Conservation (phyloP, 2,797 vertebrate genomes). For the Mormyrus hasselquistii region DNA sequence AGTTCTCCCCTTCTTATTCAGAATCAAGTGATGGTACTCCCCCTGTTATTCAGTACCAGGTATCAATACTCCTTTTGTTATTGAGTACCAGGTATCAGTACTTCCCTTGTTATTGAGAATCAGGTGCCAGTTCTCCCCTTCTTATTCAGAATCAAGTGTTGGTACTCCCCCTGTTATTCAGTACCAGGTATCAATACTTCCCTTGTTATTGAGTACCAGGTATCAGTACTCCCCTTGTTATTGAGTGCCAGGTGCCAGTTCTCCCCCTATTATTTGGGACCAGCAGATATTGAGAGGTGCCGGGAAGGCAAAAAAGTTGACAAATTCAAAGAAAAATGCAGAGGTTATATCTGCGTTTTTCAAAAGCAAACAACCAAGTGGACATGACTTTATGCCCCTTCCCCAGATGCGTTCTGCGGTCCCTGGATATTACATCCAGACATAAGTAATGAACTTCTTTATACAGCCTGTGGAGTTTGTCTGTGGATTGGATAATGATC, state of each 20-base stretch:
- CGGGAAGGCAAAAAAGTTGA: not conserved
- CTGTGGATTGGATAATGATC: not conserved
- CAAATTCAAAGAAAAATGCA: not conserved
- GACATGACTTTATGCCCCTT: not conserved
- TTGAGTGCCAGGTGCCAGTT: not conserved
- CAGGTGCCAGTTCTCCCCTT: not conserved
- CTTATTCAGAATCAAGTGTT: not conserved
- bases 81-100: not conserved
- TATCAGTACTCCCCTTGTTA: not conserved
- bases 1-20: not conserved
- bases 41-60: too few species aligned
- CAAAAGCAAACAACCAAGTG: not conserved
- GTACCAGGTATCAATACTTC: not conserved
- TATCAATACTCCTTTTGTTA: not conserved
- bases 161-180: not conserved
- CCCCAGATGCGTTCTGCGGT: not conserved
- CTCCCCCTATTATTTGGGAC: not conserved
- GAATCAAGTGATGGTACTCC: not conserved
- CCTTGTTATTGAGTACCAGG: not conserved
- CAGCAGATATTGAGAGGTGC: not conserved
- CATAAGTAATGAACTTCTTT: not conserved
- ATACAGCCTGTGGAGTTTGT: not conserved
- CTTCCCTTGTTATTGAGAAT: not conserved
- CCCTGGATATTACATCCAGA: not conserved
- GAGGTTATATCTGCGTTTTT: not conserved